These are phyloP conservation scores for Cheilosia soror DNA, from an alignment of 2,888 invertebrate genomes.

Conservation along the genomic window DNA sequence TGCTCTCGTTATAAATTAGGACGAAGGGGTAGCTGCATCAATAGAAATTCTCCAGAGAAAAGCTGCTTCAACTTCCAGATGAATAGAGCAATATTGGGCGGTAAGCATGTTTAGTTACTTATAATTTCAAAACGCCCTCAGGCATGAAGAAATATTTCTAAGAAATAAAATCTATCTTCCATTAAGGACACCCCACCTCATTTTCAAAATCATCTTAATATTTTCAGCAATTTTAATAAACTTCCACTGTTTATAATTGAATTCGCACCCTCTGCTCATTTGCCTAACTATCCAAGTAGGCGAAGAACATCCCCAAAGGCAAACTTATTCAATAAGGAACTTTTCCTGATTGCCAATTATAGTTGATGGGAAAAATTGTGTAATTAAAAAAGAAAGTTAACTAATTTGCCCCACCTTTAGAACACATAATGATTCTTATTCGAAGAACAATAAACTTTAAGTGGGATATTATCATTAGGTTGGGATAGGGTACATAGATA, in stretches of 20 bases:
- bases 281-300: not conserved
- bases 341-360: slow-evolving; percentile 44
- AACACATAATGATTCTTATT: slow-evolving; percentile 24
- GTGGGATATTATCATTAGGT: not conserved
- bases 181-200: no score
- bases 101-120: no score
- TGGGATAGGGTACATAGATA: not conserved
- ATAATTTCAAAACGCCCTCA: no score
- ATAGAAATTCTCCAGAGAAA: no score
- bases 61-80: no score
- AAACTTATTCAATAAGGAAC: slow-evolving; percentile 59
- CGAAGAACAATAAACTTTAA: slow-evolving; percentile 17
- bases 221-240: slow-evolving; percentile 6
- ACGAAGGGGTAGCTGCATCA: no score
- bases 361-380: slow-evolving; percentile 32
- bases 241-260: not conserved
- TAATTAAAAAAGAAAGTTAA: slow-evolving; percentile 44
- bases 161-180: no score
- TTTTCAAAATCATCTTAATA: no score
- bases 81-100: no score
- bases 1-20: no score
- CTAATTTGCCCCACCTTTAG: slow-evolving; percentile 38
- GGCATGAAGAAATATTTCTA: no score
- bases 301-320: slow-evolving; percentile 9
- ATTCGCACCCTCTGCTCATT: not conserved